phyloP scores from a whole-genome alignment of 2,888 invertebrate genomes.

The Biston stratarius region DNA sequence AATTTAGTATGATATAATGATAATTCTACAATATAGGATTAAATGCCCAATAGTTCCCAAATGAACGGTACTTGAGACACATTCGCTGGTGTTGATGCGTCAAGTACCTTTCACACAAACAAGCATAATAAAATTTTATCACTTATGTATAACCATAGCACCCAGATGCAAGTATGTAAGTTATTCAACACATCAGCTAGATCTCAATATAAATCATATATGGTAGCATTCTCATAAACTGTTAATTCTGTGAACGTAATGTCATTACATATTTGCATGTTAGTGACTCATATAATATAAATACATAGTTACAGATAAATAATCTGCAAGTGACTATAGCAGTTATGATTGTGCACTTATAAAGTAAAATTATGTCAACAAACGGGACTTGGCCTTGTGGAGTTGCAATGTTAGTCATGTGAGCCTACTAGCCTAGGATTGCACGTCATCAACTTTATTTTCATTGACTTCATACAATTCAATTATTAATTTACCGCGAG shows the following conservation, averaged over 20 bases:
- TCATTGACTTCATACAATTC: conserved; percentile 63
- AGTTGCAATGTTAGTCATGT: conserved; percentile 85
- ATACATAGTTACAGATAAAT: conserved; percentile 85
- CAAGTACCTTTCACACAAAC: conserved; percentile 77
- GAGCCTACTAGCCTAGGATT: conserved; percentile 80
- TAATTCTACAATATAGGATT: conserved; percentile 85
- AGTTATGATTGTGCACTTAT: conserved; percentile 85
- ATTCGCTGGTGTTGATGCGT: conserved; percentile 52
- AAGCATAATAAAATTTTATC: conserved; percentile 82
- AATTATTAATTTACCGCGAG: conserved; percentile 64
- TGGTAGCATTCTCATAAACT: conserved; percentile 79
- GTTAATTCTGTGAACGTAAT: conserved; percentile 80
- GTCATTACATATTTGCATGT: conserved; percentile 86
- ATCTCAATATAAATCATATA: conserved; percentile 65
- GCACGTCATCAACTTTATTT: conserved; percentile 85
- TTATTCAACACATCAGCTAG: conserved; percentile 74
- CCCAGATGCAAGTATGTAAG: conserved; percentile 87
- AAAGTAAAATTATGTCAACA: conserved; percentile 79
- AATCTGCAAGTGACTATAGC: conserved; percentile 84
- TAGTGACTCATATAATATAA: conserved; percentile 87
- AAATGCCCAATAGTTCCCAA: conserved; percentile 87
- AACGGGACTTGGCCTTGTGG: conserved; percentile 87
- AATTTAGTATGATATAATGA: conserved; percentile 86
- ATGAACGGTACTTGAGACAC: conserved; percentile 74
- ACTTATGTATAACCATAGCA: conserved; percentile 85